phyloP scores from a whole-genome alignment of 2,113 vertebrate genomes.

The Chlamydotis undulata region DNA sequence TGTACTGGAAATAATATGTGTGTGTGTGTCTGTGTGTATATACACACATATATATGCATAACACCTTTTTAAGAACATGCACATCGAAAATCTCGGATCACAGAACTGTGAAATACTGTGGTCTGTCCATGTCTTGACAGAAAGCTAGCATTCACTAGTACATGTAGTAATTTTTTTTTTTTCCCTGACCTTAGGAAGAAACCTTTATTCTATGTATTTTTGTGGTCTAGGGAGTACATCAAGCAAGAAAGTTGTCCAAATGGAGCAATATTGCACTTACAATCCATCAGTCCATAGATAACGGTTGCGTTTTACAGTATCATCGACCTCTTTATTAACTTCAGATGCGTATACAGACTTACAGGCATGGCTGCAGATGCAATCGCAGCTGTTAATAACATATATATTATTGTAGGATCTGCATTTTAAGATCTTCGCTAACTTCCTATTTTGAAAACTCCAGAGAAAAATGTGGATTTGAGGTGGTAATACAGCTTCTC shows the following conservation, averaged over 20 bases:
- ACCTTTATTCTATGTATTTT: background rate
- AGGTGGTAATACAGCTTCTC: background rate
- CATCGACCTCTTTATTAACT: background rate
- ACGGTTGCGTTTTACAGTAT: background rate
- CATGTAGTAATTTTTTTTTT: background rate
- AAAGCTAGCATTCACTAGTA: background rate
- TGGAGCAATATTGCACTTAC: background rate
- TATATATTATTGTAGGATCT: background rate
- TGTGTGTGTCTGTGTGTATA: background rate
- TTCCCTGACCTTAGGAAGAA: background rate
- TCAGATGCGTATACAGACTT: background rate
- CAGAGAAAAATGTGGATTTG: background rate
- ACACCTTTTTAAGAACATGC: background rate
- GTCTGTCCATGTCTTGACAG: background rate
- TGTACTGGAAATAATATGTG: background rate
- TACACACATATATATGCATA: too few relatives aligned
- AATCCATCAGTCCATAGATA: background rate
- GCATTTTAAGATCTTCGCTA: background rate
- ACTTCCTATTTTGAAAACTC: background rate
- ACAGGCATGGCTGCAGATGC: background rate
- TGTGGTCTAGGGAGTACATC: background rate
- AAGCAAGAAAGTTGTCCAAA: background rate
- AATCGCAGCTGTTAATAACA: background rate
- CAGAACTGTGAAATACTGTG: background rate
- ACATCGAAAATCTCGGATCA: background rate